Evolutionary conservation across 2,113 vertebrate species (phyloP), one percentile per base, ranked within the genome.

Genomic region (Triplophysa tibetana): DNA sequence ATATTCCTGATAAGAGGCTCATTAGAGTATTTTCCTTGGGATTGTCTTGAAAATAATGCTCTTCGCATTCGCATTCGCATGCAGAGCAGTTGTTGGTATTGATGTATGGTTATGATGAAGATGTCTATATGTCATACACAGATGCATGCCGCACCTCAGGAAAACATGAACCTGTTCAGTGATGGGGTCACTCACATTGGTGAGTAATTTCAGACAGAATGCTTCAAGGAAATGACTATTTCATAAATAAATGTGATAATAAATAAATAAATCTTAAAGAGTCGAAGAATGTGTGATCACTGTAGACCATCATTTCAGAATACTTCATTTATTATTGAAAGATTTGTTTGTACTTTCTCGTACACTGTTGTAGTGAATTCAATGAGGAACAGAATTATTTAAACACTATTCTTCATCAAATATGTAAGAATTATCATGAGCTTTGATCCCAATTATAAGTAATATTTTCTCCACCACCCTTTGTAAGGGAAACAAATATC

Each of bases 121-220:
- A 62, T 58, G 67, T 82, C 29, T 82, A 54, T 29, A 63, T 77
- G 41, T 80, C 62, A 38, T 82, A 85, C 61, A 66, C 88, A 89
- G 91, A 45, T 82, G 70, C 83, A 78, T 75, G 33, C 78, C 2
- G 66, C 4, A 24, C 26, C 67, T 24, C 79, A 73, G 7, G 26
- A 1, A 29, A 52, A 89, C 84, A 80, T 63, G 29, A 93, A 93
- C 21, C 77, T 89, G 11, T 92, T 93, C 79, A 87, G 89, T 10
- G 89, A 92, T 17, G 87, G 88, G 13, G 61, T 60, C n/a, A 91
- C 89, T 67, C 83, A 78, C 19, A 83, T 93, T 0, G 92, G 92
- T 93, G 85, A 93, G 92, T 86, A 41, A 33, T 29, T 38, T 38
- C 33, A 1, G 33, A 33, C 29, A 12, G 1, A 8, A 38, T 38